Conservation (phyloP, 2,797 vertebrate species). For the Fratercula arctica region DNA sequence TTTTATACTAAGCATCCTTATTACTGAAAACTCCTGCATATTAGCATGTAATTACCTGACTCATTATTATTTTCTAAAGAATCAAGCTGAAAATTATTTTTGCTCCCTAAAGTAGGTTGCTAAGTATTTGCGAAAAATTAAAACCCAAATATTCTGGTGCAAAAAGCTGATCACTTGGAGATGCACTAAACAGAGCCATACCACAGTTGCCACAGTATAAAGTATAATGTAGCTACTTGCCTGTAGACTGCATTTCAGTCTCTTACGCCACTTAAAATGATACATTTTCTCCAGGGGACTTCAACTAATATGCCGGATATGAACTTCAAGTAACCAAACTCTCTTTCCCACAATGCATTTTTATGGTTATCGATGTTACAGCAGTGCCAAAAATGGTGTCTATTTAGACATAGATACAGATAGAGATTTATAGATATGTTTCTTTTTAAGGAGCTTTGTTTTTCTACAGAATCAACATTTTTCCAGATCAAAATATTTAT, state of each 20-base stretch:
- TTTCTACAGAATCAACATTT: neutral
- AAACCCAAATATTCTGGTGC: neutral
- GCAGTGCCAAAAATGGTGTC: neutral
- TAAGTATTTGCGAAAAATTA: neutral
- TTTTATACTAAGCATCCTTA: neutral
- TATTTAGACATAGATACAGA: neutral
- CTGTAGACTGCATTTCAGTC: neutral
- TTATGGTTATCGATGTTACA: neutral
- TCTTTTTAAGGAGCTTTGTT: neutral
- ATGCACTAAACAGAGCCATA: neutral
- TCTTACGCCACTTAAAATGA: neutral
- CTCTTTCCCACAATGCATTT: neutral
- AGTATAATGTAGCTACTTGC: neutral
- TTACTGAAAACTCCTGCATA: neutral
- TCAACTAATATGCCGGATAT: neutral
- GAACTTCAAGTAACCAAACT: neutral
- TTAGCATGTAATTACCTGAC: neutral
- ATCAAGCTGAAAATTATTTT: neutral
- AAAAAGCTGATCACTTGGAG: neutral
- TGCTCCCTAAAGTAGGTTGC: neutral
- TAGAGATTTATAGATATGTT: neutral
- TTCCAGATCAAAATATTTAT: neutral
- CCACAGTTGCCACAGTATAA: neutral
- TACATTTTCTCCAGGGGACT: neutral
- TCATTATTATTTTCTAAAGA: neutral